Conservation (phyloP, 2,888 invertebrate genomes). For the Anthophora plumipes region DNA sequence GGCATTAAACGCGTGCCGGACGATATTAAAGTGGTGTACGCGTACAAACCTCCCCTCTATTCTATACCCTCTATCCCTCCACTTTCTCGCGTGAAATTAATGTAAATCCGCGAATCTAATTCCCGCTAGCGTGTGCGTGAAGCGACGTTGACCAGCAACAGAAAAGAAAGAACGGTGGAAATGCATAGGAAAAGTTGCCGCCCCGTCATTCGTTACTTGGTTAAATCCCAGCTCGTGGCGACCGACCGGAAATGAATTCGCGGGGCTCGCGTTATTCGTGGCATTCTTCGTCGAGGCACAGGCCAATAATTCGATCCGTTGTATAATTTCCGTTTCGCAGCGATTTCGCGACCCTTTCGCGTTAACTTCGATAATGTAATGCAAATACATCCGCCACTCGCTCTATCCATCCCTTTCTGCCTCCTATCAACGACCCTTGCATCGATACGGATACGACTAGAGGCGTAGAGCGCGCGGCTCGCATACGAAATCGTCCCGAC, state of each 20-base stretch:
- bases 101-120: conserved; percentile 49
- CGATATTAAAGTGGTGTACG: conserved; percentile 10
- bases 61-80: too few relatives aligned
- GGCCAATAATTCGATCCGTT: conserved; percentile 72
- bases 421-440: neutral
- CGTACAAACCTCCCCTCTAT: neutral
- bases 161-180: neutral
- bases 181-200: conserved; percentile 48
- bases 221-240: conserved; percentile 55
- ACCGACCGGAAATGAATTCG: conserved; percentile 74
- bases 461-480: conserved; percentile 10
- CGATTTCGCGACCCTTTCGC: conserved; percentile 56
- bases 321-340: conserved; percentile 75
- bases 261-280: conserved; percentile 68
- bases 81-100: conserved; percentile 20
- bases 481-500: conserved; percentile 32
- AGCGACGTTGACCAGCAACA: neutral
- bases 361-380: conserved; percentile 58
- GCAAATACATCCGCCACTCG: conserved; percentile 44
- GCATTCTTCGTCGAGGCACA: conserved; percentile 68
- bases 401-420: neutral
- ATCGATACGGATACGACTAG: conserved; percentile 39
- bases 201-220: conserved; percentile 54
- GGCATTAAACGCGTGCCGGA: conserved; percentile 23
- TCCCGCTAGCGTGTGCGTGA: neutral